Conservation (phyloP, 2,888 invertebrate genomes). For the Anticlea derivata region DNA sequence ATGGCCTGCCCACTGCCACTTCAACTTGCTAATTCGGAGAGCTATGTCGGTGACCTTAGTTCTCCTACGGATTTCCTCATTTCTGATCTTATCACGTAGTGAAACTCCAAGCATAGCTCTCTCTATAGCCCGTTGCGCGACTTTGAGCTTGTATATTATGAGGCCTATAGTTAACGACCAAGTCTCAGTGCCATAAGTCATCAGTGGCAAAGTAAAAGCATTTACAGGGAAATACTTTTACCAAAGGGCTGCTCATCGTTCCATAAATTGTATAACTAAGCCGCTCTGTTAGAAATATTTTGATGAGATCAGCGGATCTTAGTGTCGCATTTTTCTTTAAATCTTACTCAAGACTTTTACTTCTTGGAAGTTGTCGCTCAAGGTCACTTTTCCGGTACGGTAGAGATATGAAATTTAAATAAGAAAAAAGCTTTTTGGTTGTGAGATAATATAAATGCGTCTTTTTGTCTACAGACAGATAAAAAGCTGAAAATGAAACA, state of each 20-base stretch:
- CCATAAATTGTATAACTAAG: slow-evolving; percentile 36
- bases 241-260: slow-evolving; percentile 14
- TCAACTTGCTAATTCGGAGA: too few species aligned
- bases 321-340: slow-evolving; percentile 20
- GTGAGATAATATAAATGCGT: not conserved
- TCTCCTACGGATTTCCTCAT: too few species aligned
- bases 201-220: too few species aligned
- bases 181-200: too few species aligned
- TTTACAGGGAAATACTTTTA: slow-evolving; percentile 13
- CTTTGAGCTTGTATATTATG: too few species aligned
- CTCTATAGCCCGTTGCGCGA: too few species aligned
- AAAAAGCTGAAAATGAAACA: too few species aligned
- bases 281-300: slow-evolving; percentile 29
- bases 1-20: too few species aligned
- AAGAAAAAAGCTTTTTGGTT: slow-evolving; percentile 9
- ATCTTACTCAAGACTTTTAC: slow-evolving; percentile 25
- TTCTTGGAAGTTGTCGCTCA: slow-evolving; percentile 14
- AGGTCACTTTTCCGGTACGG: slow-evolving; percentile 18
- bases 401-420: slow-evolving; percentile 3
- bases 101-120: too few species aligned
- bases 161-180: too few species aligned
- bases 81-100: too few species aligned
- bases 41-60: too few species aligned
- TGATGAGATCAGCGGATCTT: slow-evolving; percentile 30
- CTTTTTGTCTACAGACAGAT: not conserved